Conservation (phyloP, 2,888 invertebrate genomes). For the Oligia latruncula region DNA sequence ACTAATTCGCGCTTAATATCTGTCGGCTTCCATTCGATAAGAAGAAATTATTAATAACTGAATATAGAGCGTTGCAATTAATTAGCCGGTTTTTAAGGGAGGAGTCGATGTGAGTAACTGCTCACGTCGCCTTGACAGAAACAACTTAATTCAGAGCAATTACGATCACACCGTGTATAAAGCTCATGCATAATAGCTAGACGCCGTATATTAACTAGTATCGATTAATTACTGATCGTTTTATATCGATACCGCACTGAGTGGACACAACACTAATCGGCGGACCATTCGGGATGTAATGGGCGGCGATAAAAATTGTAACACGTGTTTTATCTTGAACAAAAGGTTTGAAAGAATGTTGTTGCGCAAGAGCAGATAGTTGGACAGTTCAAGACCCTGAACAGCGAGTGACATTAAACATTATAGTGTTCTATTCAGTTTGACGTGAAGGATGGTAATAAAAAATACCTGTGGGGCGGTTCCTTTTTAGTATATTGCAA, state of each 20-base stretch:
- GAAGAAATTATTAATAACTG: constrained; percentile 62
- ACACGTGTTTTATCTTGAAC: constrained; percentile 58
- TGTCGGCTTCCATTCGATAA: constrained; percentile 46
- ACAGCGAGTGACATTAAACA: constrained; percentile 38
- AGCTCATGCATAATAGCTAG: constrained; percentile 61
- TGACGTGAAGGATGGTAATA: constrained; percentile 33
- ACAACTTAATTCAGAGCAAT: constrained; percentile 76
- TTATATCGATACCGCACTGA: constrained; percentile 54
- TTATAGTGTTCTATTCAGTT: constrained; percentile 45
- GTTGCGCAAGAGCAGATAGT: constrained; percentile 41
- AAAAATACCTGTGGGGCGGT: constrained; percentile 36
- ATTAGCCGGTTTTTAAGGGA: constrained; percentile 73
- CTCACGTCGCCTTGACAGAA: constrained; percentile 72
- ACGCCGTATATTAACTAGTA: constrained; percentile 54
- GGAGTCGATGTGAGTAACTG: constrained; percentile 57
- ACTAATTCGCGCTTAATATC: constrained; percentile 45
- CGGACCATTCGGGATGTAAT: constrained; percentile 39
- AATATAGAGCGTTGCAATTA: constrained; percentile 68
- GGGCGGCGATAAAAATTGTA: constrained; percentile 59
- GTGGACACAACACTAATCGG: constrained; percentile 54
- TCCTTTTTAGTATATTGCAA: constrained; percentile 47
- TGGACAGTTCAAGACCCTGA: constrained; percentile 32
- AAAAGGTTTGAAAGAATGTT: constrained; percentile 58
- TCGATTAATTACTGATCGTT: constrained; percentile 64
- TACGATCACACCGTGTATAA: constrained; percentile 61